Percentiles rank a stretch among this genome's conserved stretches.
phyloP scores from a whole-genome alignment of 2,888 invertebrate genomes.

The Diarsia dahlii region DNA sequence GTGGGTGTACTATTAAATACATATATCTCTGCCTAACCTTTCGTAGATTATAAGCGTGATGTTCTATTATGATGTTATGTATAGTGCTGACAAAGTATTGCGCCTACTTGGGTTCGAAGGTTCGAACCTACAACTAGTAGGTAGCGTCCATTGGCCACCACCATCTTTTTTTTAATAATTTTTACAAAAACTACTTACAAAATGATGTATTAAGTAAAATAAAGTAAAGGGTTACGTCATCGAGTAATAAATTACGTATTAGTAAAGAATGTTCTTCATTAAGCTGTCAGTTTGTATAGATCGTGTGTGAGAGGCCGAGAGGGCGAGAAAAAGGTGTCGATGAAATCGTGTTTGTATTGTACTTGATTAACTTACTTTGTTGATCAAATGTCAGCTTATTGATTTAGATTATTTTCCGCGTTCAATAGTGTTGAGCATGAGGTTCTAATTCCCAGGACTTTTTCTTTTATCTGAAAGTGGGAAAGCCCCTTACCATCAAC shows the following conservation, averaged over 20 bases:
- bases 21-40: no score
- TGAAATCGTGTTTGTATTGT: neutral
- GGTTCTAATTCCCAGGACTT: no score
- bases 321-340: neutral
- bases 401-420: neutral
- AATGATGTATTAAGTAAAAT: slow-evolving; percentile 36
- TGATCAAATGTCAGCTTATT: neutral
- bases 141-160: neutral
- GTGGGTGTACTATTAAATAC: no score
- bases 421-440: neutral
- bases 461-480: neutral
- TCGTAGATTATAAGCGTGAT: no score
- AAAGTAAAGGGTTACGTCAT: slow-evolving; percentile 38
- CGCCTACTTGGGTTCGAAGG: no score
- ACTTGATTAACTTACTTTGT: neutral
- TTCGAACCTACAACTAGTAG: neutral
- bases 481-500: neutral
- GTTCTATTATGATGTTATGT: no score
- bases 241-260: slow-evolving; percentile 24
- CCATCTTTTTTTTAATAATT: neutral
- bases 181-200: slow-evolving; percentile 3
- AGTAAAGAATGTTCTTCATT: slow-evolving; percentile 28
- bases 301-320: slow-evolving; percentile 39
- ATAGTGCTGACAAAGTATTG: no score
- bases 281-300: slow-evolving; percentile 31